Base-by-base conservation (phyloP, 1,140 invertebrate genomes). In the Bombus soroeensis region DNA sequence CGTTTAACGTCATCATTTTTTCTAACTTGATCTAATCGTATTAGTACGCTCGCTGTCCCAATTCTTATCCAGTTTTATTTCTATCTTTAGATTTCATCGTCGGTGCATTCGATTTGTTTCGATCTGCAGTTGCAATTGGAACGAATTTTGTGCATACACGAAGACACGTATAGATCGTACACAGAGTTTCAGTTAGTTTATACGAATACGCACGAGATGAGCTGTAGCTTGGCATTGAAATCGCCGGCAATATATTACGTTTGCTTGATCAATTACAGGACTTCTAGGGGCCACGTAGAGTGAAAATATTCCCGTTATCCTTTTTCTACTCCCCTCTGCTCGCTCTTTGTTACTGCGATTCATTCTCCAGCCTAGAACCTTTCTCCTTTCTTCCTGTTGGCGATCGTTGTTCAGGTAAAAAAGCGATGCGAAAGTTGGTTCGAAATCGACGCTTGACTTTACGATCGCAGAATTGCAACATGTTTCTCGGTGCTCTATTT, bases 201-300 rank as follows among this genome's bases (percentile, higher is more conserved):
- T 28, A 25, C 37, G 39, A 5, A 13, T 41, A 37, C 28, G 9
- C 70, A 9, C 28, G 70, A 39, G 39, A 41, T 12, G 37, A 71
- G 25, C 2, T 8, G 15, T 25, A 32, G 15, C 71, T 41, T 12
- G 41, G n/a, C 28, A 8, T 73, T 41, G 22, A 15, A 43, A 32
- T 43, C 12, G 41, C 15, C 39, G 39, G n/a, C 28, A 10, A 10
- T n/a, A 71, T 71, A 8, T 32, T 43, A 43, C 71, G 43, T 6
- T 73, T 8, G 71, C n/a, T 73, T 68, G 74, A 87, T 88, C 75
- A 88, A 88, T 88, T 88, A 88, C 87, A 41, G 53, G 53, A 72
- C 87, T 87, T 41, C 75, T 78, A 79, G 37, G 53, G 77, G 43
- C 25, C 39, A 70, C 75, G 74, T 13, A 39, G 81, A 85, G 80